Evolutionary conservation across 2,797 vertebrate species (phyloP).

Genomic region (Typhlichthys eigenmanni): DNA sequence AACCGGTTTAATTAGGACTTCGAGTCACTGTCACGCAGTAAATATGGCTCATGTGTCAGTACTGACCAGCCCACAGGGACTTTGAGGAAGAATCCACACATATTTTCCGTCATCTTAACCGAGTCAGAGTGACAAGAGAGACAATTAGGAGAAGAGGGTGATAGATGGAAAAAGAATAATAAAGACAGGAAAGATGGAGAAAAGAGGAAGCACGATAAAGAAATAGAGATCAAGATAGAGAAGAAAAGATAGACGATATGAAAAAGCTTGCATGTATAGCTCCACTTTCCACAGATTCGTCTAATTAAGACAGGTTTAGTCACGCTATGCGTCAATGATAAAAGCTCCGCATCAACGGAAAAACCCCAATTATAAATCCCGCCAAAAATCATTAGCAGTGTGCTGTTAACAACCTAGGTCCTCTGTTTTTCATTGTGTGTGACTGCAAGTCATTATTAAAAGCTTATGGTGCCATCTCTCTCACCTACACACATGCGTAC

Average conservation of each 20-base stretch:
- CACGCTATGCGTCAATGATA: constrained; percentile 12
- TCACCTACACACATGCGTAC: not conserved
- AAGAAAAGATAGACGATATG: not conserved
- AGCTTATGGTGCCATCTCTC: not conserved
- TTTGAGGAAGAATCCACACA: constrained; percentile 41
- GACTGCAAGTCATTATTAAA: not conserved
- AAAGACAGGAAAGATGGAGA: constrained; percentile 1
- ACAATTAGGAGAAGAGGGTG: not conserved
- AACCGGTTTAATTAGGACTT: constrained; percentile 65
- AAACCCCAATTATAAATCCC: constrained; percentile 41
- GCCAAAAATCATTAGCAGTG: constrained; percentile 22
- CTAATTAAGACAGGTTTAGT: too few relatives aligned
- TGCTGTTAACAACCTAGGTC: constrained; percentile 36
- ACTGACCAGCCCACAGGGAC: constrained; percentile 24
- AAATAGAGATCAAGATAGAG: not conserved
- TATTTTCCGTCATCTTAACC: constrained; percentile 38
- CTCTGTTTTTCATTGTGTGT: constrained; percentile 12
- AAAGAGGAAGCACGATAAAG: not conserved
- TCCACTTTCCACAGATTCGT: too few relatives aligned
- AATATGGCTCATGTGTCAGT: constrained; percentile 48
- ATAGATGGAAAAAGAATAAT: not conserved
- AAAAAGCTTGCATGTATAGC: too few relatives aligned
- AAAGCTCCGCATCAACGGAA: constrained; percentile 20
- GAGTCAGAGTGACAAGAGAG: constrained; percentile 23
- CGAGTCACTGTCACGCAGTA: constrained; percentile 48